These are phyloP conservation scores for Scortum barcoo DNA, from an alignment of 2,113 vertebrate genomes.

Conservation along the genomic window DNA sequence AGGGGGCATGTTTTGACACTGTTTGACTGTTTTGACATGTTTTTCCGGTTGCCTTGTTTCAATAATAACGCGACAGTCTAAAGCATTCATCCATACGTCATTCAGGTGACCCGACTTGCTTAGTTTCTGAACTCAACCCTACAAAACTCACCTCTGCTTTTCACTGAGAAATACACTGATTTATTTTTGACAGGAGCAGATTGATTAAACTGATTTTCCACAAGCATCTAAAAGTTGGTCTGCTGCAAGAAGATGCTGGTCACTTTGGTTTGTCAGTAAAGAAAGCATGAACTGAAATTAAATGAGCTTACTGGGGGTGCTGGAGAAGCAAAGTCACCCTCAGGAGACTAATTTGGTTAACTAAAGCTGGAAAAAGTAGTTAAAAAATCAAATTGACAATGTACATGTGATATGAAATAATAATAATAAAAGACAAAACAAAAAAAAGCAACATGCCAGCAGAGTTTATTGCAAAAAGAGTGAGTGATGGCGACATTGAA, in stretches of 20 bases:
- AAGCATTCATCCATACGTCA: conserved; percentile 56
- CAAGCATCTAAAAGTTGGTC: background rate
- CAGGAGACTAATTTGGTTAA: no score
- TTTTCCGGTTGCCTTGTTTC: conserved; percentile 37
- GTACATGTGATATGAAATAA: no score
- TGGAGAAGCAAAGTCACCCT: no score
- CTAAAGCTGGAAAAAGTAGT: no score
- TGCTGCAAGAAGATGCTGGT: background rate
- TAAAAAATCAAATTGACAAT: no score
- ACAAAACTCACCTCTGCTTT: background rate
- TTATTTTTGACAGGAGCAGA: background rate
- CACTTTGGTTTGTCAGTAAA: background rate
- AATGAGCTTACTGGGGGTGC: background rate
- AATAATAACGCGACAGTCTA: conserved; percentile 59
- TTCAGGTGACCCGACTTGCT: conserved; percentile 22
- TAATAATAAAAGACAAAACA: no score
- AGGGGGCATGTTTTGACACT: background rate
- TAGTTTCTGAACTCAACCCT: background rate
- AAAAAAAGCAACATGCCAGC: no score
- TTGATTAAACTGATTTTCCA: background rate
- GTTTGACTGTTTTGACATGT: no score
- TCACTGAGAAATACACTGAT: background rate
- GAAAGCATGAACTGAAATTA: background rate
- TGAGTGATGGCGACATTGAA: no score
- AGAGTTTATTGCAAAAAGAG: no score